A percentile compares a stretch with the other conserved stretches of the same genome.
These are phyloP conservation scores for Champsocephalus esox DNA, from an alignment of 2,797 vertebrate species.

Conservation along the genomic window DNA sequence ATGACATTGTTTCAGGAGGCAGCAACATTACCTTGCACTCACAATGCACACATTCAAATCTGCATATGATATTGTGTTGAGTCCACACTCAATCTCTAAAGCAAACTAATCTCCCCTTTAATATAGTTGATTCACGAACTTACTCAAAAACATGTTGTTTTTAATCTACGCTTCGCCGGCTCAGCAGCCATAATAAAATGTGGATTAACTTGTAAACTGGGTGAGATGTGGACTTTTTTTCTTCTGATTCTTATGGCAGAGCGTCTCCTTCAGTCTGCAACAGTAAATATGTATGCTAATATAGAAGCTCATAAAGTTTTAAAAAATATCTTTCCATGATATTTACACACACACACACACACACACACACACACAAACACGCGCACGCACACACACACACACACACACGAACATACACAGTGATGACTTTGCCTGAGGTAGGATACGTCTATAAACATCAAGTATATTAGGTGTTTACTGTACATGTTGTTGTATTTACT, in stretches of 20 bases:
- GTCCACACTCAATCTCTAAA: constrained; percentile 77
- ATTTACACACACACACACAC: constrained; percentile 50
- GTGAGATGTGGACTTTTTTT: constrained; percentile 71
- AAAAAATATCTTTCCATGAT: constrained; percentile 69
- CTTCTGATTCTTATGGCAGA: constrained; percentile 65
- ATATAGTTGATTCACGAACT: constrained; percentile 85
- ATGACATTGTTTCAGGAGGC: constrained; percentile 13
- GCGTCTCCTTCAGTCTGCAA: constrained; percentile 69
- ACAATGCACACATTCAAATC: constrained; percentile 57
- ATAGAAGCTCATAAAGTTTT: constrained; percentile 78
- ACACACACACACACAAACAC: constrained; percentile 16
- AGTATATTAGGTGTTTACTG: constrained; percentile 24
- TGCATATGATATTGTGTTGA: constrained; percentile 69
- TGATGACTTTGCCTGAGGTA: constrained; percentile 61
- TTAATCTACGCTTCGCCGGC: constrained; percentile 84
- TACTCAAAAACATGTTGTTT: constrained; percentile 84
- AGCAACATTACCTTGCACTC: constrained; percentile 32
- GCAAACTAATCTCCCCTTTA: constrained; percentile 86
- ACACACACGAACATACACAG: constrained; percentile 35
- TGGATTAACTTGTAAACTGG: constrained; percentile 86
- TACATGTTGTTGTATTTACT: constrained; percentile 20
- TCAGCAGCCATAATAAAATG: constrained; percentile 84
- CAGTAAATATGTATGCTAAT: constrained; percentile 86
- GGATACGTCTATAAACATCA: constrained; percentile 44
- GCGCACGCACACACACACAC: constrained; percentile 12